Percentiles rank a stretch among this genome's conserved stretches.
phyloP scores from a whole-genome alignment of 2,797 vertebrate species.

The Denticeps clupeoides region DNA sequence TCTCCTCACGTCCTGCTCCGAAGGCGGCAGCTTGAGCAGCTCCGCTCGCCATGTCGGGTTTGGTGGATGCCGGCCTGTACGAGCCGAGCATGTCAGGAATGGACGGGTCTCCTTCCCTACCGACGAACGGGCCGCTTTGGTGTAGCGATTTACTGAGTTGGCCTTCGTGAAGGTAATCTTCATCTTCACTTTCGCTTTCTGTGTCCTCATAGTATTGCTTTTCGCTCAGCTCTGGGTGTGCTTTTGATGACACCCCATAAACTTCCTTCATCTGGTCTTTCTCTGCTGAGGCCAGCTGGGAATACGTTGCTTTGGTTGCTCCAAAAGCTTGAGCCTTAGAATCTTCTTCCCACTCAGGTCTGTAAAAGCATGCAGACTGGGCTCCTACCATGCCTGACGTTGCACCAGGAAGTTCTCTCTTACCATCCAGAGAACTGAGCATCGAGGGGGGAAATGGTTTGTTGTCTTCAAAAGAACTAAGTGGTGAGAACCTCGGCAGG shows the following conservation, averaged over 20 bases:
- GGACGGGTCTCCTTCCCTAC: constrained; percentile 21
- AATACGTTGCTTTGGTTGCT: constrained; percentile 45
- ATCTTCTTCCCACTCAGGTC: constrained; percentile 51
- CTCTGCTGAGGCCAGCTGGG: constrained; percentile 38
- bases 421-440: constrained; percentile 44
- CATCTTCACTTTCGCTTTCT: constrained; percentile 63
- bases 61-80: constrained; percentile 45
- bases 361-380: constrained; percentile 62
- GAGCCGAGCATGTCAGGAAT: constrained; percentile 56
- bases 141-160: constrained; percentile 46
- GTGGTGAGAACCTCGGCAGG: constrained; percentile 60
- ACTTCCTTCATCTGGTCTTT: constrained; percentile 61
- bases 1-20: constrained; percentile 25
- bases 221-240: constrained; percentile 56
- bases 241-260: constrained; percentile 66
- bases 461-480: constrained; percentile 64
- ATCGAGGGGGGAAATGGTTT: constrained; percentile 56
- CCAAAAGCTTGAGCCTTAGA: constrained; percentile 41
- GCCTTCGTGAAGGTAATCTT: constrained; percentile 53
- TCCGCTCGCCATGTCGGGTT: constrained; percentile 63
- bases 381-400: constrained; percentile 47
- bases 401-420: constrained; percentile 42
- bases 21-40: constrained; percentile 63
- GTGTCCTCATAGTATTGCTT: constrained; percentile 66
- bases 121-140: constrained; percentile 29